Percentiles rank a stretch among this genome's conserved stretches.
Evolutionary conservation across 2,113 vertebrate genomes (phyloP).

Genomic region (Cyprinodon variegatus): DNA sequence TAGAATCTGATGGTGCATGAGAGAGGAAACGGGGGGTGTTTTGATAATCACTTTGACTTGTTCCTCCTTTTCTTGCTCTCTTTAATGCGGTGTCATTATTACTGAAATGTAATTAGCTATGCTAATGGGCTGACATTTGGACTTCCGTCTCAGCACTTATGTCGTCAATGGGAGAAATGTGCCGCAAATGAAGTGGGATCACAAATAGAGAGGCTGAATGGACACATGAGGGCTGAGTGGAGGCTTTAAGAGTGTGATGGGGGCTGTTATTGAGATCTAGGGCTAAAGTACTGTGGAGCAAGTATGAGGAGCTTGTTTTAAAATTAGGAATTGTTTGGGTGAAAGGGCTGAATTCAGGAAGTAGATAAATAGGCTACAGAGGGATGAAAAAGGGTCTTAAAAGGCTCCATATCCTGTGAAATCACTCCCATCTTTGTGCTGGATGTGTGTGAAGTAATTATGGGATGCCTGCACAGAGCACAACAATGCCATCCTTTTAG

Average conservation of each 20-base stretch:
- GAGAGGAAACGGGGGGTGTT: conserved; percentile 64
- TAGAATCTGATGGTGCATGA: conserved; percentile 62
- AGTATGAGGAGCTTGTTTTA: conserved; percentile 55
- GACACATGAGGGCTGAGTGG: conserved; percentile 58
- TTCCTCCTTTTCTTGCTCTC: conserved; percentile 70
- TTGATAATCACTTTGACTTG: conserved; percentile 81
- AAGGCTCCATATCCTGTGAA: conserved; percentile 50
- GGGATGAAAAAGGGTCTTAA: conserved; percentile 25
- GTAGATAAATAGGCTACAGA: conserved; percentile 54
- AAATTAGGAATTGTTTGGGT: conserved; percentile 65
- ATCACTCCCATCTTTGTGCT: conserved; percentile 33
- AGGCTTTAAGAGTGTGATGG: conserved; percentile 56
- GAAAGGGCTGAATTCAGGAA: conserved; percentile 61
- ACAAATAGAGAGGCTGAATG: conserved; percentile 59
- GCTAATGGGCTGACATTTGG: conserved; percentile 78
- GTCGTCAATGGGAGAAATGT: conserved; percentile 62
- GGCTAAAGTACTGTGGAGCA: conserved; percentile 60
- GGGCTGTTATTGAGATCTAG: conserved; percentile 60
- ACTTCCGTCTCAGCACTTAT: conserved; percentile 72
- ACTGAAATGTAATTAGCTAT: conserved; percentile 80
- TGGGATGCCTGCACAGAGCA: conserved; percentile 28
- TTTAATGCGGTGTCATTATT: conserved; percentile 77
- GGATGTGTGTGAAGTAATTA: conserved; percentile 40
- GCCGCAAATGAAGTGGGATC: conserved; percentile 64
- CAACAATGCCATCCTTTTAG: conserved; percentile 60